phyloP scores from a whole-genome alignment of 2,797 vertebrate genomes.

The Hylomyscus alleni region DNA sequence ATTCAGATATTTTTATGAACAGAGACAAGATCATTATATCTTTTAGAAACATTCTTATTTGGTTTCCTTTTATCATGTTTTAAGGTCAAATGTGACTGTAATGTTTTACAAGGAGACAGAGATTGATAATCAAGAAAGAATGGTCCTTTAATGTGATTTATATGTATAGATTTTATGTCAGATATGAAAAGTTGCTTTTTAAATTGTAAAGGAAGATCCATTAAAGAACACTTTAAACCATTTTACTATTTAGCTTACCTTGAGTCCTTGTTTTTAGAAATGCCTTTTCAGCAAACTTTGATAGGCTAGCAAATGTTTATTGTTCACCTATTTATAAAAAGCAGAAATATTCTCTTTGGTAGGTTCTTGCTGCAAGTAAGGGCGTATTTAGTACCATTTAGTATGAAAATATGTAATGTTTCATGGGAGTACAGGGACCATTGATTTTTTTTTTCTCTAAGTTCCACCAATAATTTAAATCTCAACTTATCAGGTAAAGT shows the following conservation, averaged over 20 bases:
- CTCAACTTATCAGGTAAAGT: constrained; percentile 3
- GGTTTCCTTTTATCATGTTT: constrained; percentile 90
- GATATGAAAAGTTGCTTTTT: constrained; percentile 96
- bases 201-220: constrained; percentile 97
- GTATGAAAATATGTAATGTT: not conserved
- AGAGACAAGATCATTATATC: constrained; percentile 88
- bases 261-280: constrained; percentile 87
- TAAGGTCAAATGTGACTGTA: constrained; percentile 96
- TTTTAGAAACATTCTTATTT: constrained; percentile 89
- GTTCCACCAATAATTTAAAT: constrained; percentile 50
- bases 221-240: constrained; percentile 94
- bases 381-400: constrained; percentile 17
- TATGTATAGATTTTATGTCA: constrained; percentile 99
- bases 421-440: not conserved
- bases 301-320: constrained; percentile 83
- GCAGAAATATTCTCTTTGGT: not conserved
- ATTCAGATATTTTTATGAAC: constrained; percentile 81
- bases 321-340: constrained; percentile 41
- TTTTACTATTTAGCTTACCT: constrained; percentile 92
- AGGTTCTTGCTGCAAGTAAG: not conserved
- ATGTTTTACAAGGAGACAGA: constrained; percentile 97
- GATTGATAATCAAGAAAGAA: constrained; percentile 98
- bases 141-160: constrained; percentile 97
- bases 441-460: not conserved
- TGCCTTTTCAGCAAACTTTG: constrained; percentile 82